Evolutionary conservation across 2,888 invertebrate genomes (phyloP).

Genomic region (Ophion ellenae): DNA sequence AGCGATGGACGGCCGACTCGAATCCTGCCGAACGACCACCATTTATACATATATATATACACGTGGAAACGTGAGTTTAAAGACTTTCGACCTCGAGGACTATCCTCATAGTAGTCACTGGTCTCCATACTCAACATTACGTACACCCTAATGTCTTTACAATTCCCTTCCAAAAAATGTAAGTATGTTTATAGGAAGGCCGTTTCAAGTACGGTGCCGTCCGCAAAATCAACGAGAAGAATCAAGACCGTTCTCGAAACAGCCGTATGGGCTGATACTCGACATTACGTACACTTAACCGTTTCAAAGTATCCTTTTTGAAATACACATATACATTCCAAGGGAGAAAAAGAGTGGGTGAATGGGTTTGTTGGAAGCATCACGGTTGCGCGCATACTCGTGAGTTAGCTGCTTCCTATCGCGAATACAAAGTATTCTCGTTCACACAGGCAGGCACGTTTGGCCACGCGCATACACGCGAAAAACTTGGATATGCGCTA

Average conservation of each 20-base stretch:
- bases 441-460: neutral
- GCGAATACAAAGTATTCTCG: slow-evolving; percentile 62
- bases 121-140: neutral
- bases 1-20: slow-evolving; percentile 69
- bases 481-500: neutral
- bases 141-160: neutral
- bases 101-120: neutral
- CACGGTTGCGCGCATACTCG: slow-evolving; percentile 58
- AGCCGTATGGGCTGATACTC: neutral
- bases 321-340: neutral
- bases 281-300: neutral
- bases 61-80: neutral
- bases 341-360: neutral
- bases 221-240: neutral
- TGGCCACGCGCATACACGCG: neutral
- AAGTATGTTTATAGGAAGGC: neutral
- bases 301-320: neutral
- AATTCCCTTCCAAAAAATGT: neutral
- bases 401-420: slow-evolving; percentile 48
- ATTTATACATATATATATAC: neutral
- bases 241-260: neutral
- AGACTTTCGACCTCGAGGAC: neutral
- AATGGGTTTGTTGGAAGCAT: slow-evolving; percentile 51
- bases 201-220: neutral
- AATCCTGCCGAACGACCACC: slow-evolving; percentile 43